phyloP scores from a whole-genome alignment of 2,113 vertebrate species.

The Pionites leucogaster region DNA sequence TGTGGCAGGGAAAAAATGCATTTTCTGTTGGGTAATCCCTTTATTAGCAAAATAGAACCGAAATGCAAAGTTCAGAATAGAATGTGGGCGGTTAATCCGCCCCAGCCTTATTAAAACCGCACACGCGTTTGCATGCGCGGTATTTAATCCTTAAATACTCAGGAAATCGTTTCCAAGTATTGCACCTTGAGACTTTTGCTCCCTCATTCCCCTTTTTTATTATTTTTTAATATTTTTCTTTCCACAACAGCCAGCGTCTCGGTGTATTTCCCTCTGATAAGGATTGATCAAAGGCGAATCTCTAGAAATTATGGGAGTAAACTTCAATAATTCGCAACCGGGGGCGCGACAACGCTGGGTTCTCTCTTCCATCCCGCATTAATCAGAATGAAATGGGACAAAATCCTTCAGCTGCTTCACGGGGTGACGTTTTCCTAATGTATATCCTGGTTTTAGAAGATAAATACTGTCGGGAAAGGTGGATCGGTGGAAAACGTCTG shows the following conservation, averaged over 20 bases:
- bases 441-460: neutral
- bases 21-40: neutral
- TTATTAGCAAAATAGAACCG: neutral
- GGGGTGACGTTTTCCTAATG: neutral
- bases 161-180: neutral
- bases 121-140: neutral
- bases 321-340: conserved; percentile 44
- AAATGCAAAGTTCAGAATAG: neutral
- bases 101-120: neutral
- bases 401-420: neutral
- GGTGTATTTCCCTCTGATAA: conserved; percentile 5
- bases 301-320: conserved; percentile 62
- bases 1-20: neutral
- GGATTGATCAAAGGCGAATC: conserved; percentile 63
- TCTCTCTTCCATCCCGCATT: neutral
- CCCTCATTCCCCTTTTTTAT: neutral
- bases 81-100: neutral
- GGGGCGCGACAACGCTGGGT: neutral
- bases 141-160: neutral
- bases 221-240: neutral
- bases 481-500: neutral
- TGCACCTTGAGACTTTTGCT: neutral
- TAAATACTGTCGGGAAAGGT: neutral
- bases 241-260: neutral
- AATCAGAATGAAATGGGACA: neutral